Evolutionary conservation across 92 coral and sea anemone genomes (phyloP), one percentile per base, ranked within the genome.

Genomic region (Porites rus): DNA sequence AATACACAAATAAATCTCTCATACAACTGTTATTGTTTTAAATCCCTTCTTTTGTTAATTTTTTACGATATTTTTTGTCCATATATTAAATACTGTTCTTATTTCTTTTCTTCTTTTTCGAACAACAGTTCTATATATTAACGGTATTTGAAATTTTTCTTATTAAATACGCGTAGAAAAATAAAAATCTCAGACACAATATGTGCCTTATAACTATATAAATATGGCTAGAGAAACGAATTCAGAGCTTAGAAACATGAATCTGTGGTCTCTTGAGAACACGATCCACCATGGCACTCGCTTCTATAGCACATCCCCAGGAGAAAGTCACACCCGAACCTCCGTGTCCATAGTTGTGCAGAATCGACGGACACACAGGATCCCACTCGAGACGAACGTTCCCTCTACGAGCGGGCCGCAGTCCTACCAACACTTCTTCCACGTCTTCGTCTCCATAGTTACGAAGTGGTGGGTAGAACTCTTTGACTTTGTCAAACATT

Each of bases 261-360:
- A 83, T 61, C 65, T 61, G 87, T 25, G 87, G 80, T 24, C 28
- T 83, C 25, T 74, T 83, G 10, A 83, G 73, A 14, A 74, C 80
- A 46, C 87, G 87, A 52, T 83, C 80, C 54, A 83, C 87, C 87
- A 83, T 83, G 18, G 80, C 78, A 24, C 80, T 74, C 6, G 87
- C 80, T 83, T 83, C 80, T 4, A 74, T 83, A 50, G 93, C 95
- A 76, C 93, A 92, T n/a, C 93, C 95, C 90, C 88, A 92, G 16
- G 93, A 92, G 74, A 92, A 83, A 17, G 92, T 89, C 83, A 78
- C 78, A 2, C 95, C 93, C 51, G 77, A 74, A 22, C 80, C 71
- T 28, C 91, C 89, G 76, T 92, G 93, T 17, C 95, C 91, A 76
- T 92, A 89, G 80, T 92, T 89, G 74, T 91, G 89, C 56, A 91